A percentile compares a stretch with the other conserved stretches of the same genome.
phyloP scores from a whole-genome alignment of 2,797 vertebrate genomes.

The Oophaga sylvatica region DNA sequence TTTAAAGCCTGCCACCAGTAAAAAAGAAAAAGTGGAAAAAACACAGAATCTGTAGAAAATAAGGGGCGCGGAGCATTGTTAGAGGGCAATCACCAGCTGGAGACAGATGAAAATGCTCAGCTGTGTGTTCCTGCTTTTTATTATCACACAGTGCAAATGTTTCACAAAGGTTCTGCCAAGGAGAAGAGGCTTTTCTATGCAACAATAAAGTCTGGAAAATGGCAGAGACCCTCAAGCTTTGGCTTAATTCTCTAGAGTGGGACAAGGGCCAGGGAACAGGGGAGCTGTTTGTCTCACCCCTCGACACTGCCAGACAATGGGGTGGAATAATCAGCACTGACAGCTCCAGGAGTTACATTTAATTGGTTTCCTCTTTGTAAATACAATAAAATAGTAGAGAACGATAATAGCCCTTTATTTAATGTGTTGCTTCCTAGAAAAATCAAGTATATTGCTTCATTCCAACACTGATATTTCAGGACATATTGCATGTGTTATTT shows the following conservation, averaged over 20 bases:
- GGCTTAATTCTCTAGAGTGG: conserved; percentile 42
- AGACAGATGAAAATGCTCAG: conserved; percentile 73
- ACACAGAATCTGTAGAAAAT: conserved; percentile 63
- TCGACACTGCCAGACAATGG: not conserved
- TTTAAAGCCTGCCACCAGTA: conserved; percentile 66
- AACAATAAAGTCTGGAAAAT: conserved; percentile 55
- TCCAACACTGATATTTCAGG: not conserved
- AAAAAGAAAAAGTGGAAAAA: conserved; percentile 62
- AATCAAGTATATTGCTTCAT: not conserved
- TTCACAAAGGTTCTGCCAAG: conserved; percentile 60
- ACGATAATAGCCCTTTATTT: not conserved
- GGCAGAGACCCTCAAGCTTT: conserved; percentile 23
- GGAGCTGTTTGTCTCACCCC: conserved; percentile 14
- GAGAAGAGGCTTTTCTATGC: conserved; percentile 51
- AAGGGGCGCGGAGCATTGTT: conserved; percentile 40
- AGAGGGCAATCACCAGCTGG: conserved; percentile 72
- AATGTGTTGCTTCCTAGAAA: not conserved
- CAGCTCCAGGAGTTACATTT: not conserved
- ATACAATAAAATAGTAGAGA: not conserved
- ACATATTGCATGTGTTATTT: no score
- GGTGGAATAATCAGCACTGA: not conserved
- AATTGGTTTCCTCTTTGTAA: not conserved
- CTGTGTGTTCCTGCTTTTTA: conserved; percentile 69
- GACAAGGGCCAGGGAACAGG: not conserved
- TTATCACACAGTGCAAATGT: conserved; percentile 64